Evolutionary conservation across 2,797 vertebrate species (phyloP).

Genomic region (Chiloscyllium punctatum): DNA sequence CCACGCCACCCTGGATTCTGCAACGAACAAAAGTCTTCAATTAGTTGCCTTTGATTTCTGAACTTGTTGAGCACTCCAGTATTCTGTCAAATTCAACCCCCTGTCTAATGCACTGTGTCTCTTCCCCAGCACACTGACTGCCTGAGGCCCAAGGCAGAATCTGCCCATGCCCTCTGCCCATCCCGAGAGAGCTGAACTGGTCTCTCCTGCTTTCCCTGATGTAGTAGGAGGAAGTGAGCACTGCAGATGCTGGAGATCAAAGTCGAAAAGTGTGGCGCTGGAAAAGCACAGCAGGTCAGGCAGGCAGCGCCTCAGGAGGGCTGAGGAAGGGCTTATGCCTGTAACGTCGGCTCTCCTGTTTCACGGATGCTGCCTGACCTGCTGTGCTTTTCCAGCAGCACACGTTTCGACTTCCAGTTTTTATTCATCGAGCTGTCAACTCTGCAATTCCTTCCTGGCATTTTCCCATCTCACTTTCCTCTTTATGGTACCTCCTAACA

Average conservation of each 20-base stretch:
- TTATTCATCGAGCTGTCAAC: neutral
- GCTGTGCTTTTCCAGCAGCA: too few relatives aligned
- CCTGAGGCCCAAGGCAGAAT: neutral
- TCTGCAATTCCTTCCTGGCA: neutral
- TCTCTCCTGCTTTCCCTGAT: neutral
- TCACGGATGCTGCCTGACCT: too few relatives aligned
- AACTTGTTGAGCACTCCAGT: neutral
- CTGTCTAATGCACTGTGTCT: neutral
- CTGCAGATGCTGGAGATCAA: too few relatives aligned
- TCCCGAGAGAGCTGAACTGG: neutral
- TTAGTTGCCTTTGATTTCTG: neutral
- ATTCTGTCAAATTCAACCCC: neutral
- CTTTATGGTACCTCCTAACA: neutral
- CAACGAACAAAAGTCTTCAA: neutral
- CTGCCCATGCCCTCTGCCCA: neutral
- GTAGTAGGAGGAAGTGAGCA: too few relatives aligned
- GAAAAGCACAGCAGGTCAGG: too few relatives aligned
- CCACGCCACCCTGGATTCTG: neutral
- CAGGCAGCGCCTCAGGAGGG: too few relatives aligned
- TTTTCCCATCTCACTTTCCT: neutral
- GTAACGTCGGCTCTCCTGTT: too few relatives aligned
- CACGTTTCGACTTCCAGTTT: too few relatives aligned
- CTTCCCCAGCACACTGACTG: neutral
- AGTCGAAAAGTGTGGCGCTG: too few relatives aligned
- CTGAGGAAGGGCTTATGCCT: too few relatives aligned